Evolutionary conservation across 2,113 vertebrate genomes (phyloP), one percentile per base, ranked within the genome.

Genomic region (Brachyhypopomus occidentalis): DNA sequence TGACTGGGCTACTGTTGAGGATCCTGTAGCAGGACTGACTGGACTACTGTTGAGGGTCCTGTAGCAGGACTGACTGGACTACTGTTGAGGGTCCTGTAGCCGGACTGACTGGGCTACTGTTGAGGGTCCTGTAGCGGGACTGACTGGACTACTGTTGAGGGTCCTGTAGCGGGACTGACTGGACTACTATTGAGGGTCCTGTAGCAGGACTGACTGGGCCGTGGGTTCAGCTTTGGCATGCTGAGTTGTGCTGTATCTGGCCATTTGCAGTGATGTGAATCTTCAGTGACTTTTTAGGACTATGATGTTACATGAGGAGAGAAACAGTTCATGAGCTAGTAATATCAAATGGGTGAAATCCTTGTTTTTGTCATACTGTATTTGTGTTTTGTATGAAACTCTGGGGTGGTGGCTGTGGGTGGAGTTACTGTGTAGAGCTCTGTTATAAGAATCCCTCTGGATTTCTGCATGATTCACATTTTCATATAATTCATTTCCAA

Each of bases 221-320:
- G 5, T 27, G 75, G 3, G 17, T 2, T 62, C 55, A 30, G 56
- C n/a, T 25, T 80, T 73, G 56, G 56, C 55, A 23, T 5, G 27
- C 16, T 22, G 12, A 4, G 62, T 25, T 52, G 45, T 52, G 45
- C 45, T 11, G 12, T 12, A 1, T 52, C 8, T 14, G 45, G 9
- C 45, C 45, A 78, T 83, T 23, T 45, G 30, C 69, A 78, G 77
- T 55, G 41, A 78, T 79, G 41, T 25, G 27, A 64, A 72, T 80
- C 59, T 62, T 83, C 58, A 82, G 23, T 11, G 64, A 78, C 77
- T 71, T 55, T 79, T 81, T 70, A 78, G 75, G 78, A 70, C 56
- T 23, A 66, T 64, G 82, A 25, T 67, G 63, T 82, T 69, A 66
- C 82, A 79, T 45, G 22, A 73, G 81, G 77, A 84, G 41, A 82